Conservation (phyloP, 2,797 vertebrate species). For the Leptodactylus fallax region DNA sequence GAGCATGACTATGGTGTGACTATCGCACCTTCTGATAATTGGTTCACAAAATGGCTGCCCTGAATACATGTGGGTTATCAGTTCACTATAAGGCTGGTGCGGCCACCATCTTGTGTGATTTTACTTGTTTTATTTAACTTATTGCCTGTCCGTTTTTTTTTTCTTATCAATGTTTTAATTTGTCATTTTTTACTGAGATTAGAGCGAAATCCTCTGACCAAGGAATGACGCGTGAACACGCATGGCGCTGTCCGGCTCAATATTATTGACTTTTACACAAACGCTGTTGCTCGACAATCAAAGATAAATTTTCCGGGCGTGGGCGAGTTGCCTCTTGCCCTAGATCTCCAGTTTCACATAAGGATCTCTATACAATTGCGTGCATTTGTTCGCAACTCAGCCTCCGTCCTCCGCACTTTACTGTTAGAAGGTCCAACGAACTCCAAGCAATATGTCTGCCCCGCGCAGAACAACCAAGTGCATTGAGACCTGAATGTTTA, state of each 20-base stretch:
- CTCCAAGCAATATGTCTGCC: conserved; percentile 28
- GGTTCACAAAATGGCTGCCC: background rate
- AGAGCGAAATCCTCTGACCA: background rate
- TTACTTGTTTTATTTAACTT: conserved; percentile 57
- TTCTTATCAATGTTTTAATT: conserved; percentile 30
- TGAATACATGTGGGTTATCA: background rate
- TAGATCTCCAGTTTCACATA: background rate
- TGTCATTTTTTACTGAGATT: conserved; percentile 47
- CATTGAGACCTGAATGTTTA: conserved; percentile 24
- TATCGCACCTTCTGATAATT: too few species aligned
- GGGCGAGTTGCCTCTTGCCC: background rate
- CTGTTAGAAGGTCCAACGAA: background rate
- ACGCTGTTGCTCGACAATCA: conserved; percentile 47
- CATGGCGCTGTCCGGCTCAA: background rate
- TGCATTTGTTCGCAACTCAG: background rate
- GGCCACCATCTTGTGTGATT: conserved; percentile 11
- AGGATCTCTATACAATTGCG: background rate
- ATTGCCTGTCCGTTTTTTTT: conserved; percentile 38
- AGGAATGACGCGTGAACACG: background rate
- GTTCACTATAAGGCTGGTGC: background rate
- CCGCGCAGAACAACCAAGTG: background rate
- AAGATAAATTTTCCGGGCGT: conserved; percentile 2
- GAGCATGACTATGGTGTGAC: too few species aligned
- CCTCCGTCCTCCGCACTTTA: background rate
- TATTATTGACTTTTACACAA: conserved; percentile 12